Percentiles rank a stretch among this genome's conserved stretches.
Evolutionary conservation across 2,888 invertebrate species (phyloP).

Genomic region (Caenorhabditis doughertyi): DNA sequence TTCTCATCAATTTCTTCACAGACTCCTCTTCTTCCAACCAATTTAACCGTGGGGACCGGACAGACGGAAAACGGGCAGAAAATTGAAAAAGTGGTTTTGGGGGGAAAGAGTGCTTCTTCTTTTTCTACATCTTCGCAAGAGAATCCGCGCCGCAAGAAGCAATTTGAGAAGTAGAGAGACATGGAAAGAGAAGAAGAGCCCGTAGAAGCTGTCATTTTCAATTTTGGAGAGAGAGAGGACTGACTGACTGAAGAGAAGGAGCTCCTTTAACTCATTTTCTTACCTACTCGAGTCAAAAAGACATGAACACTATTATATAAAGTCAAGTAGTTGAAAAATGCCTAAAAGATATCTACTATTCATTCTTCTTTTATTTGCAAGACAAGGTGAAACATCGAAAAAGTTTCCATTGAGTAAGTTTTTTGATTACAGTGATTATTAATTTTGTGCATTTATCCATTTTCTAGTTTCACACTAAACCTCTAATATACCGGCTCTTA

Average conservation of each 20-base stretch:
- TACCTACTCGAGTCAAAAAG: conserved; percentile 7
- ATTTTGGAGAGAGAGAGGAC: conserved; percentile 33
- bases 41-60: conserved; percentile 42
- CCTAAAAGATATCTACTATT: conserved; percentile 3
- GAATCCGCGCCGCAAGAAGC: conserved; percentile 46
- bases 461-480: too few species aligned
- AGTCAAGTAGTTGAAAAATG: conserved; percentile 17
- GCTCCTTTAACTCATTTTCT: conserved; percentile 24
- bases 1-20: conserved; percentile 9
- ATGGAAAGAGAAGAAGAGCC: conserved; percentile 14
- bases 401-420: conserved; percentile 60
- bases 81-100: conserved; percentile 54
- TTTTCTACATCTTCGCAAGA: conserved; percentile 4
- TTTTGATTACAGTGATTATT: neutral
- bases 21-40: conserved; percentile 42
- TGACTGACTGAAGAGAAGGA: neutral
- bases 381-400: conserved; percentile 47
- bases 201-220: conserved; percentile 59
- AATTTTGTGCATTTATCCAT: neutral
- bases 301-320: neutral
- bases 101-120: conserved; percentile 1
- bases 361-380: conserved; percentile 16
- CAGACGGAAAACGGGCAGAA: conserved; percentile 36
- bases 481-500: too few species aligned
- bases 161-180: conserved; percentile 46